A percentile compares a stretch with the other conserved stretches of the same genome.
phyloP scores from a whole-genome alignment of 2,113 vertebrate species.

The Orycteropus afer region DNA sequence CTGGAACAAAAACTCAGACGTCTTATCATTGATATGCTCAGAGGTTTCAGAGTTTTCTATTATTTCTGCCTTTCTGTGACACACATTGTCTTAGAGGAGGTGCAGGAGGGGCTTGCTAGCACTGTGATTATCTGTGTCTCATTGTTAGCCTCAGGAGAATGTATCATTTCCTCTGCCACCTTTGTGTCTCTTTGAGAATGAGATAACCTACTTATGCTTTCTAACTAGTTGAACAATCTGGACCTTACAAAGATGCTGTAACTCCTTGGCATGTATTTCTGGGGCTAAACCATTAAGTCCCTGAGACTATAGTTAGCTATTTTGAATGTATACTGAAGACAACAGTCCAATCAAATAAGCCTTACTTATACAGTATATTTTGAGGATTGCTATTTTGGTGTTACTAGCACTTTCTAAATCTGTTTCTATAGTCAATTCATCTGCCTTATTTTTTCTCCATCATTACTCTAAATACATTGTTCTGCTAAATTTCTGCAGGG shows the following conservation, averaged over 20 bases:
- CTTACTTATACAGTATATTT: background rate
- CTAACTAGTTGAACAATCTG: conserved; percentile 71
- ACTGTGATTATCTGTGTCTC: conserved; percentile 74
- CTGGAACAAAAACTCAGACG: conserved; percentile 77
- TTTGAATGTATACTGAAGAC: conserved; percentile 48
- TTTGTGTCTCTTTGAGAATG: conserved; percentile 74
- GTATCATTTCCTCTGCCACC: conserved; percentile 76
- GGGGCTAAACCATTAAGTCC: conserved; percentile 36
- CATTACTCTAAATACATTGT: conserved; percentile 81
- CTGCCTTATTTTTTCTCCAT: conserved; percentile 84
- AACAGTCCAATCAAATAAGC: conserved; percentile 64
- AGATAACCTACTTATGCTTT: conserved; percentile 75
- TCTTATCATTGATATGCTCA: conserved; percentile 74
- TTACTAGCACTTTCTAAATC: conserved; percentile 49
- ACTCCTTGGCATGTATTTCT: conserved; percentile 40
- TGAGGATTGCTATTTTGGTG: background rate
- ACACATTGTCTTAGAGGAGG: conserved; percentile 70
- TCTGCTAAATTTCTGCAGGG: conserved; percentile 82
- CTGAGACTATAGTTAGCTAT: background rate
- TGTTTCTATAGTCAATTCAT: conserved; percentile 74
- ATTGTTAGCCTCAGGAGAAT: conserved; percentile 78
- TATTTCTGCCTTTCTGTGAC: conserved; percentile 80
- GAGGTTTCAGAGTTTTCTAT: conserved; percentile 70
- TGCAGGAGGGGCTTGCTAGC: conserved; percentile 46
- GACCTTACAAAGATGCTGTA: conserved; percentile 62